Evolutionary conservation across 2,888 invertebrate species (phyloP).

Genomic region (Eurois occulta): DNA sequence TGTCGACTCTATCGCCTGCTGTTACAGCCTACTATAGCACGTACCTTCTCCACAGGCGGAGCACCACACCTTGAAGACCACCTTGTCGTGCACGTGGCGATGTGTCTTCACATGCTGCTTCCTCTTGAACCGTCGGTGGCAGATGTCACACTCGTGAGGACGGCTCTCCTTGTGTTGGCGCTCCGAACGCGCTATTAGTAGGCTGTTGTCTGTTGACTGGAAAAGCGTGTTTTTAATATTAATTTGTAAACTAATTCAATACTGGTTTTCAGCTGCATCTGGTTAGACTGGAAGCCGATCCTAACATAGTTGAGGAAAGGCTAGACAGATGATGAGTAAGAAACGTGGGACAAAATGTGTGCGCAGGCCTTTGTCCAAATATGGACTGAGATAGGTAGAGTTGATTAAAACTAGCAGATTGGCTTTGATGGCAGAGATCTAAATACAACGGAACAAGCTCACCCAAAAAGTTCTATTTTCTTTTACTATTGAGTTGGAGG

Average conservation of each 20-base stretch:
- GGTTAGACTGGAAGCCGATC: not conserved
- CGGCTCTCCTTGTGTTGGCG: conserved; percentile 64
- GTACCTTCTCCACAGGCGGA: conserved; percentile 82
- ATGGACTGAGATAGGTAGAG: not conserved
- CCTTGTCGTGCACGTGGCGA: conserved; percentile 79
- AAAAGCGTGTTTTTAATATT: not conserved
- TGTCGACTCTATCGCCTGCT: not conserved
- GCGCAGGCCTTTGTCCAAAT: not conserved
- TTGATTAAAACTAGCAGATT: not conserved
- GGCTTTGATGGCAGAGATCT: not conserved
- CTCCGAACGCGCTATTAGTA: conserved; percentile 64
- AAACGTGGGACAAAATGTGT: not conserved
- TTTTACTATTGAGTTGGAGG: not conserved
- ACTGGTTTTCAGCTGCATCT: not conserved
- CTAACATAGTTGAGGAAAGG: not conserved
- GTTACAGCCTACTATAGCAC: not conserved
- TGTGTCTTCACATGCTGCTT: conserved; percentile 86
- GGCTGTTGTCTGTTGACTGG: conserved; percentile 65
- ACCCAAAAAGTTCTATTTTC: not conserved
- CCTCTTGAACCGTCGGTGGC: conserved; percentile 84
- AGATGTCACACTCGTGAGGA: conserved; percentile 83
- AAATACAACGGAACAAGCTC: not conserved
- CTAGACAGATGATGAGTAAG: not conserved
- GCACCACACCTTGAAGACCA: conserved; percentile 80
- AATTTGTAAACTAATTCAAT: not conserved